phyloP scores from a whole-genome alignment of 2,888 invertebrate genomes.

The Drosophila incognita region DNA sequence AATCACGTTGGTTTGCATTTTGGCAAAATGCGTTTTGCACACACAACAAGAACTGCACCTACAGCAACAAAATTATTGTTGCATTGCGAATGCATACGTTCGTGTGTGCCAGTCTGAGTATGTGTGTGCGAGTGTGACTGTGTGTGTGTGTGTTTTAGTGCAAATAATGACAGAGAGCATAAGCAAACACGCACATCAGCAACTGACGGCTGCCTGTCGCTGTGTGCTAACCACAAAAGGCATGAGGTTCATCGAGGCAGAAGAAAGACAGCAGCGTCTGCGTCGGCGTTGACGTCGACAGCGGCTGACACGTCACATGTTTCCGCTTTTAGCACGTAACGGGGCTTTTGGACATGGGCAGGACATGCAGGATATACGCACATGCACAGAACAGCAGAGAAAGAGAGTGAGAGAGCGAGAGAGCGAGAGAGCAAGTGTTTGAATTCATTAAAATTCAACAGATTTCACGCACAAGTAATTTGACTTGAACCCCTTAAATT shows the following conservation, averaged over 20 bases:
- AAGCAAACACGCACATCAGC: conserved; percentile 78
- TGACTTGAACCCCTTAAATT: conserved; percentile 53
- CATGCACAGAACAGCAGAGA: conserved; percentile 25
- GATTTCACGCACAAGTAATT: conserved; percentile 56
- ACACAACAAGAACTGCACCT: conserved; percentile 52
- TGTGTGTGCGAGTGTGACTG: conserved; percentile 18
- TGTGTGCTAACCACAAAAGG: conserved; percentile 54
- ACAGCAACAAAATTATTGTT: conserved; percentile 22
- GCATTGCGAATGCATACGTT: conserved; percentile 20
- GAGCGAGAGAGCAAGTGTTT: conserved; percentile 40
- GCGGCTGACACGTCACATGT: conserved; percentile 70
- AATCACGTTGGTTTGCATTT: conserved; percentile 79
- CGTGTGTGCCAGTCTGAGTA: conserved; percentile 11
- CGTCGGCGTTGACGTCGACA: not conserved
- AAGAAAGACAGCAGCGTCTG: not conserved
- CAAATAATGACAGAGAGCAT: conserved; percentile 79
- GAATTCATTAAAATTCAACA: conserved; percentile 73
- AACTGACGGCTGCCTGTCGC: conserved; percentile 59
- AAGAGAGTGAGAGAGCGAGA: not conserved
- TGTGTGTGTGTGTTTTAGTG: conserved; percentile 37
- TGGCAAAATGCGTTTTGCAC: conserved; percentile 80
- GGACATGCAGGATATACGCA: conserved; percentile 33
- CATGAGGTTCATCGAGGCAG: conserved; percentile 9
- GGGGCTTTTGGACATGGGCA: conserved; percentile 47
- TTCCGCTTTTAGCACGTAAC: conserved; percentile 74